A percentile compares a stretch with the other conserved stretches of the same genome.
phyloP scores from a whole-genome alignment of 2,113 vertebrate species.

The Pangasianodon gigas region DNA sequence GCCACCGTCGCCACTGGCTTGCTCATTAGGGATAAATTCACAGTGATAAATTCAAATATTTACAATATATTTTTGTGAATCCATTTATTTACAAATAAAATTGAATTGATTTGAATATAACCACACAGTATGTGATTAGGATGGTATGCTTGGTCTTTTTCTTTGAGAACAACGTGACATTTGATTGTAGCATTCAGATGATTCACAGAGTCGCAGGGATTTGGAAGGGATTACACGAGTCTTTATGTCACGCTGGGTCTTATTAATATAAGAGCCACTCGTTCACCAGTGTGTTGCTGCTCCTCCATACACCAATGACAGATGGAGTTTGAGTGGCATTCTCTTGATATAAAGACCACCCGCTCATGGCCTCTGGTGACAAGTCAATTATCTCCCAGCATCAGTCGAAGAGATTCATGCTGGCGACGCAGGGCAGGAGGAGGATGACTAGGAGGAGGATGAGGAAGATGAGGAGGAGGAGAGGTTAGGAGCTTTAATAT shows the following conservation, averaged over 20 bases:
- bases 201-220: constrained; percentile 17
- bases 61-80: no score
- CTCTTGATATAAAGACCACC: background rate
- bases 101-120: no score
- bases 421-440: background rate
- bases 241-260: background rate
- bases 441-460: background rate
- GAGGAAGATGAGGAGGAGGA: background rate
- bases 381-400: constrained; percentile 32
- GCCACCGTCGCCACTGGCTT: no score
- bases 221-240: constrained; percentile 9
- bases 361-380: constrained; percentile 1
- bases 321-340: constrained; percentile 25
- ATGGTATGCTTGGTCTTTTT: background rate
- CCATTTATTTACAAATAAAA: no score
- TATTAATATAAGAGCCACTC: constrained; percentile 7
- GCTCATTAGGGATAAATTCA: no score
- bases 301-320: background rate
- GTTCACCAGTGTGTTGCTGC: constrained; percentile 5
- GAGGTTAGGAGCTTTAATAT: background rate
- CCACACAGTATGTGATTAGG: background rate
- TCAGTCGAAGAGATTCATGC: background rate
- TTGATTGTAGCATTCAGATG: constrained; percentile 14
- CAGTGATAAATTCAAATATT: no score
- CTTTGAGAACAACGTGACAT: background rate